These are phyloP conservation scores for Pogonophryne albipinna DNA, from an alignment of 2,797 vertebrate genomes.

Conservation along the genomic window DNA sequence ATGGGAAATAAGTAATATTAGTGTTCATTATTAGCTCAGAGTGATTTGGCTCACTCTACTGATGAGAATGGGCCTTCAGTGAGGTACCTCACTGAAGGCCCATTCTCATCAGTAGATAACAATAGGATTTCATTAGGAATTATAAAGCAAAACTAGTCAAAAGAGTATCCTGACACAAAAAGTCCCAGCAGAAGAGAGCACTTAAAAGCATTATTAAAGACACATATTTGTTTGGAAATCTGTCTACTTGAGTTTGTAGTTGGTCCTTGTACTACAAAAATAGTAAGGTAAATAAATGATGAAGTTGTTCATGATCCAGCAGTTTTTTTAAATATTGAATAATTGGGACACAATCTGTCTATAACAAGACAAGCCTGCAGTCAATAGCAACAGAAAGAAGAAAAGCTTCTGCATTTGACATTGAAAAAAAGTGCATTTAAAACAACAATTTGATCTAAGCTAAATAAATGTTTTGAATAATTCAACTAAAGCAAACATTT, in stretches of 20 bases:
- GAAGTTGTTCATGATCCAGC: background rate
- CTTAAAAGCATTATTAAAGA: too few relatives aligned
- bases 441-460: conserved; percentile 85
- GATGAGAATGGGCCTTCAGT: too few relatives aligned
- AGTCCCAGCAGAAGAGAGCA: too few relatives aligned
- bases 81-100: background rate
- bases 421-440: conserved; percentile 43
- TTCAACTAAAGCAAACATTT: conserved; percentile 92
- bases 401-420: conserved; percentile 28
- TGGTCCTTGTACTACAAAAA: background rate
- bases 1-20: conserved; percentile 2
- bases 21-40: conserved; percentile 18
- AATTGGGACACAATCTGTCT: conserved; percentile 1
- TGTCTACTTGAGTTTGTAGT: background rate
- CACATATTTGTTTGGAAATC: background rate
- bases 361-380: background rate
- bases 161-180: too few relatives aligned
- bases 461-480: conserved; percentile 92
- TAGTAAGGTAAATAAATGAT: background rate
- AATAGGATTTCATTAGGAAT: too few relatives aligned
- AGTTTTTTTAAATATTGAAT: background rate
- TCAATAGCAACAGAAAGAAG: conserved; percentile 23
- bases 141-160: too few relatives aligned
- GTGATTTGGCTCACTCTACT: background rate
- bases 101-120: background rate